Evolutionary conservation across 1,140 invertebrate species (phyloP).

Genomic region (Meteorus sp.): DNA sequence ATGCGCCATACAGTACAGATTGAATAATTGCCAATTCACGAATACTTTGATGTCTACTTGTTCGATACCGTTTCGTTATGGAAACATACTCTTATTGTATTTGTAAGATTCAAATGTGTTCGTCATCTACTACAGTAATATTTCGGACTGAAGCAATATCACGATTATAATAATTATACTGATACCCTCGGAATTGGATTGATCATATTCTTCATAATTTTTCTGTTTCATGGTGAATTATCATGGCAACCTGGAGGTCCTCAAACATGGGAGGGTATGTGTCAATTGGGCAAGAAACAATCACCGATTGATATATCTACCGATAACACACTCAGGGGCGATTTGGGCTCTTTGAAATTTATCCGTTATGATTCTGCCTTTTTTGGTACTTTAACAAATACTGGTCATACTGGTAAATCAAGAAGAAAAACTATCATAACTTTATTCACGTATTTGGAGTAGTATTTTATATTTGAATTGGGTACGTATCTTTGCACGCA

Average conservation of each 20-base stretch:
- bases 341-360: conserved; percentile 39
- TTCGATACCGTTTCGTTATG: conserved; percentile 33
- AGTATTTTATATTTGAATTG: not conserved
- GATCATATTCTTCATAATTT: not conserved
- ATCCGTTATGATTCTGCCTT: conserved; percentile 37
- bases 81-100: not conserved
- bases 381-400: conserved; percentile 31
- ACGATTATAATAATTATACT: too few species aligned
- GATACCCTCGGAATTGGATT: too few species aligned
- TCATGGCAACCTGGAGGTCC: conserved; percentile 32
- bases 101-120: conserved; percentile 6
- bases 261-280: conserved; percentile 35
- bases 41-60: conserved; percentile 28
- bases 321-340: conserved; percentile 33
- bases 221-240: not conserved
- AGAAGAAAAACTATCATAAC: not conserved
- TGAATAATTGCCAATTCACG: conserved; percentile 34
- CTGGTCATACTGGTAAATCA: conserved; percentile 40
- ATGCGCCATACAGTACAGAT: conserved; percentile 28
- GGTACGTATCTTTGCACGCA: conserved; percentile 33
- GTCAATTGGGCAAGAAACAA: conserved; percentile 36
- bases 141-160: not conserved
- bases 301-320: conserved; percentile 41
- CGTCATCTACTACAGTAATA: not conserved
- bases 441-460: not conserved